Conservation (phyloP, 2,797 vertebrate species). For the Perodicticus potto region DNA sequence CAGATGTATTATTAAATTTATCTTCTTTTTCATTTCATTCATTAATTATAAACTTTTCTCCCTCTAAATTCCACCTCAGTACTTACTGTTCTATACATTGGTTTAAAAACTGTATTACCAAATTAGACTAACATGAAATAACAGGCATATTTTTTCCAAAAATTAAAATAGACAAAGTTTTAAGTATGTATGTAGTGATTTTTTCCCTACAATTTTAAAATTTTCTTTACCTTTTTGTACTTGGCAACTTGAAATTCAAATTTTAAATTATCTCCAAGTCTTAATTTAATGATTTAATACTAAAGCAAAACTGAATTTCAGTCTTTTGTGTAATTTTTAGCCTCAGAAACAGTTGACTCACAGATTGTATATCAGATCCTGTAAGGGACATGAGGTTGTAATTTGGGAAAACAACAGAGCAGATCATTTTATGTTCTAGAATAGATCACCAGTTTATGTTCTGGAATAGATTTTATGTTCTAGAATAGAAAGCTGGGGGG, state of each 20-base stretch:
- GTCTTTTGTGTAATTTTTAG: constrained; percentile 54
- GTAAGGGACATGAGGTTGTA: neutral
- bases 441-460: neutral
- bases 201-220: neutral
- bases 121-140: neutral
- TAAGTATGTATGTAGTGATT: neutral
- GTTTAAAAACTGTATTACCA: neutral
- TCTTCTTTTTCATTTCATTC: constrained; percentile 35
- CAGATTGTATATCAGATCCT: constrained; percentile 16
- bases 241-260: constrained; percentile 43
- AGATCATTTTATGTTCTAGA: constrained; percentile 18
- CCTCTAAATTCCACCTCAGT: neutral
- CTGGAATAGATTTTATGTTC: constrained; percentile 21
- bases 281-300: constrained; percentile 41
- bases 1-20: constrained; percentile 6
- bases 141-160: neutral
- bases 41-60: constrained; percentile 21
- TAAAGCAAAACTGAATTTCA: constrained; percentile 22
- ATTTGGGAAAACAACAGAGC: constrained; percentile 15
- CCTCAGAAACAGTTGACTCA: constrained; percentile 51
- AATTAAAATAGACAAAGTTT: neutral
- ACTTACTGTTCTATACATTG: neutral
- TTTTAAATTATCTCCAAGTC: constrained; percentile 54
- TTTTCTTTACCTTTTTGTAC: constrained; percentile 23
- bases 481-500: neutral